phyloP scores from a whole-genome alignment of 2,797 vertebrate species.

The Fratercula arctica region DNA sequence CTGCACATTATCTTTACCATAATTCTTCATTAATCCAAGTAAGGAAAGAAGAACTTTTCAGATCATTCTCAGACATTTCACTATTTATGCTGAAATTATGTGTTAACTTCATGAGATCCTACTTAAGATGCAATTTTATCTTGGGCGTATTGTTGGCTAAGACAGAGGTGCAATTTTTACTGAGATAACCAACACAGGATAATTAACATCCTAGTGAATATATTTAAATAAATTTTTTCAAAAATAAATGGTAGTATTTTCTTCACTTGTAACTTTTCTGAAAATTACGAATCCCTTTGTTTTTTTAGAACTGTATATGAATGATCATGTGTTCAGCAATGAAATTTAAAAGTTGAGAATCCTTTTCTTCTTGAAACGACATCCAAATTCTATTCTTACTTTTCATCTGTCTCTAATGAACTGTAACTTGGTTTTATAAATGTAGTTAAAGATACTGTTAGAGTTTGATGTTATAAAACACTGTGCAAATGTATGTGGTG shows the following conservation, averaged over 20 bases:
- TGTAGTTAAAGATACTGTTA: not conserved
- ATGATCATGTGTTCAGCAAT: not conserved
- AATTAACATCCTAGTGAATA: not conserved
- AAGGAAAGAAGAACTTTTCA: not conserved
- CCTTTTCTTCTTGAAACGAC: not conserved
- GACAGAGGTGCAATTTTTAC: not conserved
- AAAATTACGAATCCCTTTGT: not conserved
- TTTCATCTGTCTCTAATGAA: not conserved
- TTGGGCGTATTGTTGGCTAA: not conserved
- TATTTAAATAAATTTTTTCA: not conserved
- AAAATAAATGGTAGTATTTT: not conserved
- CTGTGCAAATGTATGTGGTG: not conserved
- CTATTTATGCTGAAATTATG: not conserved
- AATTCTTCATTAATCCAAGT: not conserved
- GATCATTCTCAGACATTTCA: not conserved
- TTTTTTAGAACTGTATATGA: not conserved
- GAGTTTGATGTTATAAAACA: not conserved
- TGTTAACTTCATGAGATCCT: not conserved
- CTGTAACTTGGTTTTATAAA: not conserved
- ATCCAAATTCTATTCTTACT: not conserved
- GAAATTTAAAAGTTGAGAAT: not conserved
- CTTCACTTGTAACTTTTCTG: not conserved
- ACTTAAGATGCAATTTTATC: not conserved
- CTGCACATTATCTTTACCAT: not conserved
- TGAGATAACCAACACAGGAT: not conserved